Base-by-base conservation (phyloP, 2,888 invertebrate species). In the Empis stercorea region DNA sequence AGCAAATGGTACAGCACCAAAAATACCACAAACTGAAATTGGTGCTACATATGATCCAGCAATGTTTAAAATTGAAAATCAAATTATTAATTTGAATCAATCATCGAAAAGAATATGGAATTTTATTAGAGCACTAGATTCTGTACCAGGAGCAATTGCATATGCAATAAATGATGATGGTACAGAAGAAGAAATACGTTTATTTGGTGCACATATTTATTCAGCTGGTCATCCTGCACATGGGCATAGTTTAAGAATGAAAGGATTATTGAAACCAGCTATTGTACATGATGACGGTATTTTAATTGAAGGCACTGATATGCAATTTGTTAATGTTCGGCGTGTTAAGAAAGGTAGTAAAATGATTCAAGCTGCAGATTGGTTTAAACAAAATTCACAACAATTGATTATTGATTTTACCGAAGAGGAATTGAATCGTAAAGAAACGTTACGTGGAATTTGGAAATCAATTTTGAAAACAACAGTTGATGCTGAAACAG, bases 41-140 rank as follows among this genome's bases (percentile, higher is more conserved):
- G 93, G 92, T 0, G 94, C 95, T 45, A 87, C 87, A 0, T 97
- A 96, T 65, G 96, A 97, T 60, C 81, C 94, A 0, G 82, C 93
- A 60, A 68, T 94, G 43, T 91, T 88, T 61, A 93, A 91, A 64
- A 75, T 80, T 4, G 89, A 92, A 57, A 77, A 89, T 40, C 91
- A 88, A 58, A 75, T 79, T 66, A 76, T 89, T 47, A 76, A 87
- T 59, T 82, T 84, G 73, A 72, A 74, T 0, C 80, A 82, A 65
- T 67, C 80, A 0, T 87, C 84, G 0, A 60, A 73, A 32, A 75
- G 78, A n/a, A 71, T 96, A 5, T 95, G 94, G 72, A 88, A 96
- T 66, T 96, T 94, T 63, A 87, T 97, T 54, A 76, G 96, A 16
- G 95, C 89, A 0, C 74, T 94, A 59, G 96, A 96, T 65, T 94